Evolutionary conservation across 2,888 invertebrate species (phyloP), one percentile per base, ranked within the genome.

Genomic region (Chydorus sphaericus): DNA sequence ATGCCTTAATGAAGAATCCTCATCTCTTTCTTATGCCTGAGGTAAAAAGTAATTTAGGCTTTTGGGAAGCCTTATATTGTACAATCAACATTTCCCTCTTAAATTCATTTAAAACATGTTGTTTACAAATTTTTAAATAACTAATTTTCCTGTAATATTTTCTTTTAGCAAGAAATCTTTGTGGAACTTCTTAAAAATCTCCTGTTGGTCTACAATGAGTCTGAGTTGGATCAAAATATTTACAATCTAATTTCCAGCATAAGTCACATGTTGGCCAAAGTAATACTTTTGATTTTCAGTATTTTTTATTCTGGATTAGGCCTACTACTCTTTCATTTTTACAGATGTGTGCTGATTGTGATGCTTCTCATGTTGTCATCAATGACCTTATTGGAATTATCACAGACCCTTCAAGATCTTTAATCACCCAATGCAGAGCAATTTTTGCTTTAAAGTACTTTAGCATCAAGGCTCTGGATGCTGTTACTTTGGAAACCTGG

Each of bases 1-100:
- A 52, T 36, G 31, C 33, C n/a, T 7, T 52, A 14, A 14, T 36
- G 52, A 31, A 52, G 18, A 52, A 52, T 52, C 18, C 31, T 52
- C 36, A 26, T n/a, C 52, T 52, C 18, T 23, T 36, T 29, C 33
- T 52, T 36, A 37, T 16, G 26, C 33, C 52, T 18, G 52, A 52
- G 52, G 52, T 52, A 50, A 33, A 33, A 11, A 33, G 10, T 33
- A n/a, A 33, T 33, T 33, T 11, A 11, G 36, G 14, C 14, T n/a
- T 11, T 11, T 33, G 36, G 10, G 14, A 33, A 11, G 36, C 14
- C 14, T 33, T 11, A 33, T n/a, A n/a, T n/a, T n/a, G n/a, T n/a
- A n/a, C n/a, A n/a, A n/a, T n/a, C n/a, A n/a, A n/a, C n/a, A n/a
- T n/a, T n/a, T n/a, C n/a, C n/a, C n/a, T n/a, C n/a, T n/a, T n/a